A percentile compares a stretch with the other conserved stretches of the same genome.
Evolutionary conservation across 2,888 invertebrate species (phyloP).

Genomic region (Caenorhabditis sp.): DNA sequence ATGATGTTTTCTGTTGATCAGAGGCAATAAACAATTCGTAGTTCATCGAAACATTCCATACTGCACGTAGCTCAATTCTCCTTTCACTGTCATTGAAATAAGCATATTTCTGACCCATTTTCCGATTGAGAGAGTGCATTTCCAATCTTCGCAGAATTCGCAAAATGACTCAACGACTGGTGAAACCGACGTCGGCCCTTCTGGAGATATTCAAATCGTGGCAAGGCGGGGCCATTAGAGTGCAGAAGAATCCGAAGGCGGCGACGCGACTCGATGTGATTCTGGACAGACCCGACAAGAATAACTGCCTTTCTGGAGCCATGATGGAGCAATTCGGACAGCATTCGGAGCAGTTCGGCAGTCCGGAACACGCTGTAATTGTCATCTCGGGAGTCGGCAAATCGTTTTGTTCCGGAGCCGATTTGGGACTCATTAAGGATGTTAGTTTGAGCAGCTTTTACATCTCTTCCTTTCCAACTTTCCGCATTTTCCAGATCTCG

Average conservation of each 20-base stretch:
- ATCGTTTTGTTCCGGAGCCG: constrained; percentile 70
- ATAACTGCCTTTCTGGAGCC: constrained; percentile 67
- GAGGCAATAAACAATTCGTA: constrained; percentile 36
- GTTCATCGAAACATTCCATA: constrained; percentile 8
- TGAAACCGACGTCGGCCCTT: constrained; percentile 34
- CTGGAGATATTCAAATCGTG: constrained; percentile 40
- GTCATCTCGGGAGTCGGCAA: constrained; percentile 64
- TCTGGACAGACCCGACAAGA: constrained; percentile 68
- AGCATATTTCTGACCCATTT: no score
- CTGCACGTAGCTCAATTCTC: neutral
- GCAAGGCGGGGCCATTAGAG: constrained; percentile 47
- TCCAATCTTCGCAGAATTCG: no score
- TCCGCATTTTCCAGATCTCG: constrained; percentile 57
- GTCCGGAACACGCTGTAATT: constrained; percentile 39
- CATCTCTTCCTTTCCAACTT: no score
- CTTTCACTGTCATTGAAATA: no score
- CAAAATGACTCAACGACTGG: constrained; percentile 39
- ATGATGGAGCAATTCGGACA: constrained; percentile 67
- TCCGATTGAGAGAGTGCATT: no score
- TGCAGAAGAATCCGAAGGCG: constrained; percentile 25
- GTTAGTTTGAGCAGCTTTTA: no score
- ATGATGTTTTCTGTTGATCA: neutral
- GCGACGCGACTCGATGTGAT: constrained; percentile 52
- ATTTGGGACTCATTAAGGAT: constrained; percentile 68
- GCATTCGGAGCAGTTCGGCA: constrained; percentile 33